phyloP scores from a whole-genome alignment of 2,888 invertebrate genomes.

The Keiferia lycopersicella region DNA sequence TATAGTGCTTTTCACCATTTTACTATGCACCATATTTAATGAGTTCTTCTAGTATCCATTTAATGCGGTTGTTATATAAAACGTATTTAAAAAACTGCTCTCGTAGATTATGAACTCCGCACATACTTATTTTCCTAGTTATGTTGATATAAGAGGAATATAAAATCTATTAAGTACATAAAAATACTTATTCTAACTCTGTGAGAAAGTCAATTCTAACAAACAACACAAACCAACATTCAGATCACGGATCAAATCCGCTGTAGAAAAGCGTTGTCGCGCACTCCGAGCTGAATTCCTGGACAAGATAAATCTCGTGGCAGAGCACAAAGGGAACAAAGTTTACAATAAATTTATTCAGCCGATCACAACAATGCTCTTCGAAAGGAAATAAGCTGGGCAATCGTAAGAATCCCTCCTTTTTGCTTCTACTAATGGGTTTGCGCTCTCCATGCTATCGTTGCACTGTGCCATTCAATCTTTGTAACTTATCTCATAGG shows the following conservation, averaged over 20 bases:
- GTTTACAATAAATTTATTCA: constrained; percentile 21
- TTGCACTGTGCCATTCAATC: constrained; percentile 71
- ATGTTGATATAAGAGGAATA: too few relatives aligned
- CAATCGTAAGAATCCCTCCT: constrained; percentile 63
- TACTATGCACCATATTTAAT: too few relatives aligned
- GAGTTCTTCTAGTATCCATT: too few relatives aligned
- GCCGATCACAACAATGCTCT: constrained; percentile 24
- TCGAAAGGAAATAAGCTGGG: constrained; percentile 49
- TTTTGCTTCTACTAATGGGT: constrained; percentile 66
- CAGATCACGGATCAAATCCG: not conserved
- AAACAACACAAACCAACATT: not conserved
- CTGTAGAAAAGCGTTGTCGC: constrained; percentile 2
- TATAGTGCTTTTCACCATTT: too few relatives aligned
- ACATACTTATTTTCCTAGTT: too few relatives aligned
- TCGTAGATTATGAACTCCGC: too few relatives aligned
- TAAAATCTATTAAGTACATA: too few relatives aligned
- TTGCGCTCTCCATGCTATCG: constrained; percentile 55
- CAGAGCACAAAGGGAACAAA: constrained; percentile 1
- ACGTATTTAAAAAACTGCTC: too few relatives aligned
- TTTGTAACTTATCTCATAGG: constrained; percentile 56
- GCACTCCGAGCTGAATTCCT: not conserved
- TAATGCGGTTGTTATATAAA: too few relatives aligned
- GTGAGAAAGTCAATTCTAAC: too few relatives aligned
- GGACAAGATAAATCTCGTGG: constrained; percentile 12
- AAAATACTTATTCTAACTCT: too few relatives aligned